Percentiles rank a stretch among this genome's conserved stretches.
phyloP scores from a whole-genome alignment of 37 sponge, comb jelly and placozoan genomes.

The Dysidea cf. avara region DNA sequence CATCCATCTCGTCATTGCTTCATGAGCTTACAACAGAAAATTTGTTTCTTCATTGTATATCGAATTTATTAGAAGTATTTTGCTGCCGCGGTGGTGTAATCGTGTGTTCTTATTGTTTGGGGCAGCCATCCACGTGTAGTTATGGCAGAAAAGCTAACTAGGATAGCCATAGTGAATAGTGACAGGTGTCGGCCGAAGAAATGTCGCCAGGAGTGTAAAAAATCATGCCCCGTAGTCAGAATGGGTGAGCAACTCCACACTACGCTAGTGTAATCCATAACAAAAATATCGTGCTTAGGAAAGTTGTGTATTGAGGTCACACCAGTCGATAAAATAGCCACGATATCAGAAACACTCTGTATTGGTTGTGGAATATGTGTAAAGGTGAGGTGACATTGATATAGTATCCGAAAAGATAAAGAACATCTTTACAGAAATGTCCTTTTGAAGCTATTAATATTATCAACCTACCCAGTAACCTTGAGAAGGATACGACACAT shows the following conservation, averaged over 20 bases:
- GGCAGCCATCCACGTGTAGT: neutral
- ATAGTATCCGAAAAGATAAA: neutral
- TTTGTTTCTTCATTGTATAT: no score
- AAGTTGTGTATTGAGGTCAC: constrained; percentile 92
- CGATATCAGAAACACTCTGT: constrained; percentile 90
- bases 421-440: constrained; percentile 80
- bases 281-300: no score
- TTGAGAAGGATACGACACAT: constrained; percentile 96
- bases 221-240: constrained; percentile 92
- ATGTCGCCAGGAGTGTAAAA: constrained; percentile 96
- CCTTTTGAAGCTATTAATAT: constrained; percentile 96
- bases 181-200: constrained; percentile 98
- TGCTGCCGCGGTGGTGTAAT: no score
- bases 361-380: constrained; percentile 99
- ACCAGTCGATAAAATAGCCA: constrained; percentile 88
- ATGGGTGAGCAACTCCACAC: constrained; percentile 69
- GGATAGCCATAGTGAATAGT: constrained; percentile 92
- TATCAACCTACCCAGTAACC: constrained; percentile 96
- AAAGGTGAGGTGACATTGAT: constrained; percentile 56
- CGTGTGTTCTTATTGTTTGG: no score
- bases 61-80: no score
- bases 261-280: no score
- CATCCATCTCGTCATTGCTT: constrained; percentile 37
- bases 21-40: no score
- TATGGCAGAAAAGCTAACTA: constrained; percentile 78